Evolutionary conservation across 2,797 vertebrate species (phyloP).

Genomic region (Phoebastria nigripes): DNA sequence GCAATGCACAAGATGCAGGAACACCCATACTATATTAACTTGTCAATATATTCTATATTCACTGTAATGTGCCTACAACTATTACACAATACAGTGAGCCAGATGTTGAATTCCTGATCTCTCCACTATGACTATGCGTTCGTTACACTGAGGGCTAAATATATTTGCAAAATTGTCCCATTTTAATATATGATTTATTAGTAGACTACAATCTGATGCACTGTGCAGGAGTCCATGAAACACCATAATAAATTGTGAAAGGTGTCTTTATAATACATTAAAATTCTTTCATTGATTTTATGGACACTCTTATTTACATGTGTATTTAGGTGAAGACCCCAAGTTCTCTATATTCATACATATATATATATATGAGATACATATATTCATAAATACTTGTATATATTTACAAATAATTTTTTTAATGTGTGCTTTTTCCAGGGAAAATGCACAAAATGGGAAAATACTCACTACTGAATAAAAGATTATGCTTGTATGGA

Average conservation of each 20-base stretch:
- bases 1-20: neutral
- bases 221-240: neutral
- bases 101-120: neutral
- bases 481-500: neutral
- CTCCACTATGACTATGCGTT: neutral
- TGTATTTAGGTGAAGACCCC: neutral
- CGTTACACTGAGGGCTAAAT: neutral
- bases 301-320: neutral
- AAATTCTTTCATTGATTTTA: neutral
- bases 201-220: neutral
- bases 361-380: neutral
- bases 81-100: neutral
- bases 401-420: neutral
- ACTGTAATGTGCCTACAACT: neutral
- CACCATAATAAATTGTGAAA: neutral
- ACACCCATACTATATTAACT: neutral
- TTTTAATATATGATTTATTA: neutral
- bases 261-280: neutral
- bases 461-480: neutral
- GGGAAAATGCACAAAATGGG: neutral
- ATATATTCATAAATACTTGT: neutral
- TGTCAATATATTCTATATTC: neutral
- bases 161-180: neutral
- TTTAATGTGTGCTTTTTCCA: neutral
- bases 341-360: neutral